Percentiles rank a stretch among this genome's conserved stretches.
These are phyloP conservation scores for Eulemur mongoz DNA, from an alignment of 2,797 vertebrate genomes.

Conservation along the genomic window DNA sequence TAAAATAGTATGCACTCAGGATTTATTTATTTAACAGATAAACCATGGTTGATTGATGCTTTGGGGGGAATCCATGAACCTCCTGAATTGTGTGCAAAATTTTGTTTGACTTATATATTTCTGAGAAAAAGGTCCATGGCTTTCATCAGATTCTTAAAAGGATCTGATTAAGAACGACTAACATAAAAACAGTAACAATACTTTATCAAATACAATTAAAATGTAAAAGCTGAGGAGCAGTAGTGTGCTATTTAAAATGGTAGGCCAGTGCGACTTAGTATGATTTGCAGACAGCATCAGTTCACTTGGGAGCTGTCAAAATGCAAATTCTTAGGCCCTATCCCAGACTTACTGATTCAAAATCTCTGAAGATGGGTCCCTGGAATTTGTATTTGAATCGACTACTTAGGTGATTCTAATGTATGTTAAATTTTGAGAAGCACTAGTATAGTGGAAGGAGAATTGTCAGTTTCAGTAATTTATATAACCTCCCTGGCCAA, in stretches of 20 bases:
- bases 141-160: constrained; percentile 37
- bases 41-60: neutral
- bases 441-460: neutral
- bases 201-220: neutral
- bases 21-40: constrained; percentile 28
- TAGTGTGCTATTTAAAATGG: neutral
- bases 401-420: neutral
- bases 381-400: constrained; percentile 43
- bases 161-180: neutral
- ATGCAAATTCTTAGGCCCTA: neutral
- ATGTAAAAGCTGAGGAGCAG: neutral
- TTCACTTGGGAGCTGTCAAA: neutral
- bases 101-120: neutral
- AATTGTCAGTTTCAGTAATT: neutral
- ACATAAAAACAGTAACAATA: neutral
- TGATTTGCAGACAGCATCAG: neutral
- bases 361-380: neutral
- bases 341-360: neutral
- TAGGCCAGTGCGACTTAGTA: neutral
- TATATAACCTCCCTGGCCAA: neutral
- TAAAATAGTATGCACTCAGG: constrained; percentile 19
- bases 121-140: neutral
- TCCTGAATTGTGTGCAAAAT: neutral
- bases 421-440: constrained; percentile 41
- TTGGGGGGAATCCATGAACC: neutral